These are phyloP conservation scores for Tragopan temminckii DNA, from an alignment of 2,797 vertebrate genomes.

Conservation along the genomic window DNA sequence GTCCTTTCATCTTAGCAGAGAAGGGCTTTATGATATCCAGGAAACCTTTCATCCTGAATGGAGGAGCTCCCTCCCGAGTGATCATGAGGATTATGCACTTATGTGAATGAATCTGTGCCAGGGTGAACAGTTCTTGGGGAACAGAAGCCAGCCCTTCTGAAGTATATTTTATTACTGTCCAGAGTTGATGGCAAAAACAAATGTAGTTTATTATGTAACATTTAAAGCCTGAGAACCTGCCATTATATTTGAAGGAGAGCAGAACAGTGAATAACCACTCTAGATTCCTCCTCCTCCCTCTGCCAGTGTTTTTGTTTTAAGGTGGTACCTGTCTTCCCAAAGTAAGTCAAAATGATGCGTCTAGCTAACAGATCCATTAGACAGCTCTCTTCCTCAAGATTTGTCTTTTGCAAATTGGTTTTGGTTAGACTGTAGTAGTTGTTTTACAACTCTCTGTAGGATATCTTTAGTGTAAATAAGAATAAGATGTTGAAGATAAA, in stretches of 20 bases:
- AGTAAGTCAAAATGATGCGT: background rate
- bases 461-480: background rate
- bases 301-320: background rate
- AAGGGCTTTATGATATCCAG: background rate
- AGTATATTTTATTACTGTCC: background rate
- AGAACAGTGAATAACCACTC: background rate
- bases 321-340: background rate
- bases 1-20: background rate
- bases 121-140: background rate
- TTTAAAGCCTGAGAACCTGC: background rate
- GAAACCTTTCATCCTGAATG: background rate
- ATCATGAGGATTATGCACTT: accelerated
- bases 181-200: background rate
- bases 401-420: background rate
- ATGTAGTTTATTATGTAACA: background rate
- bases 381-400: background rate
- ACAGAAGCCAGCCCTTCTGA: background rate
- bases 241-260: background rate
- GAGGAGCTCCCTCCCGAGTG: background rate
- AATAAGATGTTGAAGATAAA: background rate
- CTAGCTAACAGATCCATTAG: background rate
- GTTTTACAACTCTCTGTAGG: background rate
- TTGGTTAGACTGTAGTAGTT: background rate
- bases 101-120: background rate
- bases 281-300: background rate